These are phyloP conservation scores for Pheosia tremula DNA, from an alignment of 2,888 invertebrate species.

Conservation along the genomic window DNA sequence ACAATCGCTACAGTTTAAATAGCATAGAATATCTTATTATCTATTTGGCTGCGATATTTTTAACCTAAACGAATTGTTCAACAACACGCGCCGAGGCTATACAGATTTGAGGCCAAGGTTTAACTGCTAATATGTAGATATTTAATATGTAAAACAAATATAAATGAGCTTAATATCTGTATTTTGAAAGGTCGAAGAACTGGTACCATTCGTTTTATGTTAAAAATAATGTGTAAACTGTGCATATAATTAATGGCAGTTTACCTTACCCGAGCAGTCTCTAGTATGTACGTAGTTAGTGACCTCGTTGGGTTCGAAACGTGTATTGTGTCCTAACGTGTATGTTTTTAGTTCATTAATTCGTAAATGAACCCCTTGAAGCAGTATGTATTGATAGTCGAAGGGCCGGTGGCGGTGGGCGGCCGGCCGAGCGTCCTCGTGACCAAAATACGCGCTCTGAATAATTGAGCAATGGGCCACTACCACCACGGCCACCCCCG, in stretches of 20 bases:
- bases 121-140: constrained; percentile 70
- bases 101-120: constrained; percentile 78
- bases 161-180: constrained; percentile 40
- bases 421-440: constrained; percentile 64
- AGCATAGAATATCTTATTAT: constrained; percentile 43
- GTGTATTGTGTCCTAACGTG: constrained; percentile 31
- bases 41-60: constrained; percentile 70
- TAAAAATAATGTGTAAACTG: constrained; percentile 27
- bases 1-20: constrained; percentile 20
- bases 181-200: constrained; percentile 58
- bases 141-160: constrained; percentile 66
- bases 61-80: constrained; percentile 70
- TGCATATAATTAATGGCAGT: constrained; percentile 45
- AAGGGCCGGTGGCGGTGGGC: constrained; percentile 48
- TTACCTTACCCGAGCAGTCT: constrained; percentile 30
- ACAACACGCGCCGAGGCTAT: constrained; percentile 70
- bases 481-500: constrained; percentile 46
- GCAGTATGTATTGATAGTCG: constrained; percentile 47
- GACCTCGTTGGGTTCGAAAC: constrained; percentile 26
- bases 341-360: constrained; percentile 60
- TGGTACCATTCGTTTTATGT: constrained; percentile 41
- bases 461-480: constrained; percentile 66
- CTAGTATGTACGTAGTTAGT: constrained; percentile 16
- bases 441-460: constrained; percentile 79
- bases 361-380: constrained; percentile 63